phyloP scores from a whole-genome alignment of 2,797 vertebrate species.

The Sebastes nivosus region DNA sequence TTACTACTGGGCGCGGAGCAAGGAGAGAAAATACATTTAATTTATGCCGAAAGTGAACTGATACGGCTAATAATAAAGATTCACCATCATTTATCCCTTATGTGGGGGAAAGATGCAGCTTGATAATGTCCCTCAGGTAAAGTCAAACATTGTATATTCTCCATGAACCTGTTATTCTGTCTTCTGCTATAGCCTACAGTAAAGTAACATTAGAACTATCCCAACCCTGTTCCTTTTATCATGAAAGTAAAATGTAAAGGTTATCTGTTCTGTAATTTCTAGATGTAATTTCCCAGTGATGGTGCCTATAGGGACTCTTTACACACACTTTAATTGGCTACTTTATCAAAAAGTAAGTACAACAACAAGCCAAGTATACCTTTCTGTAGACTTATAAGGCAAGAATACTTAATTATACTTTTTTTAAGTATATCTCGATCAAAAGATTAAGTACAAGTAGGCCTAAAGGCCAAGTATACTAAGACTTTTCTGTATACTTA shows the following conservation, averaged over 20 bases:
- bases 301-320: neutral
- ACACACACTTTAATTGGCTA: too few species aligned
- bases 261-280: neutral
- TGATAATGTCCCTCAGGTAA: neutral
- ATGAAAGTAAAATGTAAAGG: neutral
- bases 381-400: too few species aligned
- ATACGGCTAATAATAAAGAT: neutral
- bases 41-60: neutral
- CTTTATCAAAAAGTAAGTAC: too few species aligned
- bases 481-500: too few species aligned
- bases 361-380: too few species aligned
- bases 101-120: neutral
- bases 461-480: too few species aligned
- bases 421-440: too few species aligned
- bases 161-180: neutral
- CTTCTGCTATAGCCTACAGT: neutral
- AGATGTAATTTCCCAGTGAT: neutral
- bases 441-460: too few species aligned
- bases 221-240: rapidly evolving
- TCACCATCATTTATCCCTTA: neutral
- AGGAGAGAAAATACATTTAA: neutral
- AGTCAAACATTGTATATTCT: neutral
- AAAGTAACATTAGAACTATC: neutral
- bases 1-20: neutral
- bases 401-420: too few species aligned